Conservation (phyloP, 2,888 invertebrate species). For the Machimus rusticus region DNA sequence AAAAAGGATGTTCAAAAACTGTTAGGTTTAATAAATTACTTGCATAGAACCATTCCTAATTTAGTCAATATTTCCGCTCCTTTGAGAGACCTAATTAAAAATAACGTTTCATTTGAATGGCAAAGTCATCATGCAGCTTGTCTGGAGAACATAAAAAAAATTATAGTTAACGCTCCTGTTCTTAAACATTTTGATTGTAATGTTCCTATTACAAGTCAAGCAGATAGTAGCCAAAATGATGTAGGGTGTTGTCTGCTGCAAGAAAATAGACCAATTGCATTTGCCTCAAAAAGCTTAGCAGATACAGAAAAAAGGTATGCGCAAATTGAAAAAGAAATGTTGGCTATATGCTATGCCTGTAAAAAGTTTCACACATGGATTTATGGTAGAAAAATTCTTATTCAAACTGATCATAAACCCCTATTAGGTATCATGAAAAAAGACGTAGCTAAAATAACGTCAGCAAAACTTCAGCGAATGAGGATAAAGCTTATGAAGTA, state of each 20-base stretch:
- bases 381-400: background rate
- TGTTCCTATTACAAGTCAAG: background rate
- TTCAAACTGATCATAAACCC: no score
- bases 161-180: background rate
- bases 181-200: background rate
- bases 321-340: no score
- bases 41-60: slow-evolving; percentile 18
- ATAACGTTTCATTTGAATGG: no score
- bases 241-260: no score
- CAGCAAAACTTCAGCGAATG: background rate
- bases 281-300: background rate
- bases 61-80: slow-evolving; percentile 12
- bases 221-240: background rate
- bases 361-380: no score
- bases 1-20: background rate
- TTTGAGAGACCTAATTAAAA: slow-evolving; percentile 8
- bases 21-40: background rate
- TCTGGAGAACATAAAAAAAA: background rate
- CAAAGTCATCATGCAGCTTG: no score
- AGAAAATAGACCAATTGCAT: background rate
- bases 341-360: background rate
- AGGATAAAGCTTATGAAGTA: background rate
- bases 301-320: background rate
- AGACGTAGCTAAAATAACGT: no score
- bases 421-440: no score